Conservation (phyloP, 2,113 vertebrate genomes). For the Cyprinus carpio region DNA sequence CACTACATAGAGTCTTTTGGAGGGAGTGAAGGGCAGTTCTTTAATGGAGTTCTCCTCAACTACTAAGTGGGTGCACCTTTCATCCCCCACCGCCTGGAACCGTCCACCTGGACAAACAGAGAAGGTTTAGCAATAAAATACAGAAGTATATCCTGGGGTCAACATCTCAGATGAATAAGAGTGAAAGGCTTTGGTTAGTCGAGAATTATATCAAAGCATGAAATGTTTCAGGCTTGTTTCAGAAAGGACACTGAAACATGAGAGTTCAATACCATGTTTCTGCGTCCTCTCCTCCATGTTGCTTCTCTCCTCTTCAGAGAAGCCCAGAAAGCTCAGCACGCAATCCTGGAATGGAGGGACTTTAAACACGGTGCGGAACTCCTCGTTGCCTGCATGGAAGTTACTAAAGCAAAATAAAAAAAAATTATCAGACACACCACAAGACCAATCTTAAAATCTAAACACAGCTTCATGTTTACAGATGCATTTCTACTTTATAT, state of each 20-base stretch:
- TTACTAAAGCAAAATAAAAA: conserved; percentile 67
- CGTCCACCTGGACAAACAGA: conserved; percentile 78
- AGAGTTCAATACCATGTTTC: conserved; percentile 85
- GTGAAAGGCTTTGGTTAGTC: background rate
- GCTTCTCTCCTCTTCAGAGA: conserved; percentile 90
- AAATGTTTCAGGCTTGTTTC: conserved; percentile 5
- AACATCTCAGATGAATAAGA: background rate
- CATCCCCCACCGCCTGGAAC: conserved; percentile 84
- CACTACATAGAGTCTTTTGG: conserved; percentile 89
- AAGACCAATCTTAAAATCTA: background rate
- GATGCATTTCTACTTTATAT: background rate
- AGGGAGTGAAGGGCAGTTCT: conserved; percentile 86
- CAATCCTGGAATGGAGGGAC: conserved; percentile 97
- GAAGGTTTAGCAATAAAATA: background rate
- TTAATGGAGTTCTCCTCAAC: conserved; percentile 93
- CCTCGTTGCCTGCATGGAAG: conserved; percentile 85
- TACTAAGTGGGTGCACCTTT: conserved; percentile 91
- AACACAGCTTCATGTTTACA: background rate
- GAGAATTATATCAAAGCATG: conserved; percentile 3
- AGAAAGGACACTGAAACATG: background rate
- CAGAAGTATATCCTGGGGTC: background rate
- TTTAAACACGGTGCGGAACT: conserved; percentile 90
- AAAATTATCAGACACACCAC: background rate
- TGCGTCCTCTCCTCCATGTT: conserved; percentile 98
- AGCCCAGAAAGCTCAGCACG: conserved; percentile 91